phyloP scores from a whole-genome alignment of 2,797 vertebrate genomes.

The Sebastes iracundus region DNA sequence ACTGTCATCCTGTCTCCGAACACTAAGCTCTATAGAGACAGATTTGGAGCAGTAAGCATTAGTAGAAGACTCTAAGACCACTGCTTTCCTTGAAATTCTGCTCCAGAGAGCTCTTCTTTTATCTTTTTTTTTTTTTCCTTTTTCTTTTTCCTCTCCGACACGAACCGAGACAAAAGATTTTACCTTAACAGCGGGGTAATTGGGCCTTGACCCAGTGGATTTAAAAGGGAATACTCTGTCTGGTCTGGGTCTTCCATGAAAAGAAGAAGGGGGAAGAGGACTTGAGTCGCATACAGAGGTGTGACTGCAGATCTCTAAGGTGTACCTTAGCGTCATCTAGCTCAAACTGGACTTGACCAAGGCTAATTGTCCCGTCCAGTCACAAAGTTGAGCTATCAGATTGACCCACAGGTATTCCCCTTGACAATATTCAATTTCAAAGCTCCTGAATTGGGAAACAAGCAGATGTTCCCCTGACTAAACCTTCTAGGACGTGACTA shows the following conservation, averaged over 20 bases:
- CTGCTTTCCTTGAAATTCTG: conserved; percentile 40
- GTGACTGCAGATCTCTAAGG: not conserved
- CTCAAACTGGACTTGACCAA: conserved; percentile 16
- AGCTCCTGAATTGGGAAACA: conserved; percentile 36
- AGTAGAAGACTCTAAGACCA: conserved; percentile 39
- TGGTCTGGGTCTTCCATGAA: conserved; percentile 1
- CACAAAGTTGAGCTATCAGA: conserved; percentile 10
- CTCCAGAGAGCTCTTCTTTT: conserved; percentile 36
- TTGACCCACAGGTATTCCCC: conserved; percentile 18
- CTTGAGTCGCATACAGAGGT: not conserved
- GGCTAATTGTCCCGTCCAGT: not conserved
- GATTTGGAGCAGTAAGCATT: conserved; percentile 58
- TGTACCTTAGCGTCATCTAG: not conserved
- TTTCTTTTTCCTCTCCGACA: not conserved
- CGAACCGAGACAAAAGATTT: conserved; percentile 31
- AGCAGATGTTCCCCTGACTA: conserved; percentile 44
- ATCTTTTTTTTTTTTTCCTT: conserved; percentile 4
- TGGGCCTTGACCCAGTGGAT: conserved; percentile 34
- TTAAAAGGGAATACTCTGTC: conserved; percentile 18
- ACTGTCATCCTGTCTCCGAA: conserved; percentile 55
- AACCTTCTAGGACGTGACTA: conserved; percentile 59
- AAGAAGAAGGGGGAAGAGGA: not conserved
- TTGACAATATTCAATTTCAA: conserved; percentile 2
- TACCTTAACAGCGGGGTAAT: conserved; percentile 23
- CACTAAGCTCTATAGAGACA: conserved; percentile 57